A percentile compares a stretch with the other conserved stretches of the same genome.
These are phyloP conservation scores for Astropecten irregularis DNA, from an alignment of 53 echinoderm and acorn worm genomes.

Conservation along the genomic window DNA sequence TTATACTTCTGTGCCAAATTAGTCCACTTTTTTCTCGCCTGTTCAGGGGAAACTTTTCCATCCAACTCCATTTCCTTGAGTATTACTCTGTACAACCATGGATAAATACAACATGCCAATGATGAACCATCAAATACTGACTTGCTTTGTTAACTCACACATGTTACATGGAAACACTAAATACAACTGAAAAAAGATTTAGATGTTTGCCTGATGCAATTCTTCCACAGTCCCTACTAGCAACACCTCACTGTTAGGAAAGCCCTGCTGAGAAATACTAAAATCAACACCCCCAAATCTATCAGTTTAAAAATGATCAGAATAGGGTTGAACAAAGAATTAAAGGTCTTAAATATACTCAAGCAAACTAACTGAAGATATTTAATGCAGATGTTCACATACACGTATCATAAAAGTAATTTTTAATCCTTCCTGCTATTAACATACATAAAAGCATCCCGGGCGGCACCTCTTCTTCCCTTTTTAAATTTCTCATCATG, in stretches of 20 bases:
- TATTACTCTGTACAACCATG: not conserved
- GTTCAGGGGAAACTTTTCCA: not conserved
- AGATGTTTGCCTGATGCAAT: not conserved
- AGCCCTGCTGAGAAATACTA: too few relatives aligned
- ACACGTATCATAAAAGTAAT: too few relatives aligned
- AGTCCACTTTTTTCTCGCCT: slow-evolving; percentile 1
- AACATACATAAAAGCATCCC: slow-evolving; percentile 9
- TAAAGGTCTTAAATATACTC: too few relatives aligned
- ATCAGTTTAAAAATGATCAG: too few relatives aligned
- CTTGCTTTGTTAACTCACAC: not conserved
- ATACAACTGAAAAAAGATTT: not conserved
- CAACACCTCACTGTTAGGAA: too few relatives aligned
- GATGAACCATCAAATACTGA: not conserved
- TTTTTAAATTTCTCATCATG: not conserved
- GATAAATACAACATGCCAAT: not conserved
- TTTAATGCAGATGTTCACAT: too few relatives aligned
- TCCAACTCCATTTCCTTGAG: not conserved
- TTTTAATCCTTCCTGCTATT: not conserved
- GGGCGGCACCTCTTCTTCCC: not conserved
- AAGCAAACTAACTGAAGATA: too few relatives aligned
- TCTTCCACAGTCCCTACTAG: not conserved
- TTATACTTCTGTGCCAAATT: slow-evolving; percentile 21
- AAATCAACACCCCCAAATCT: too few relatives aligned
- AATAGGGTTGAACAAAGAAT: too few relatives aligned
- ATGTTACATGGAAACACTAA: not conserved